These are phyloP conservation scores for Pollicipes pollicipes DNA, from an alignment of 1,140 invertebrate species.

Conservation along the genomic window DNA sequence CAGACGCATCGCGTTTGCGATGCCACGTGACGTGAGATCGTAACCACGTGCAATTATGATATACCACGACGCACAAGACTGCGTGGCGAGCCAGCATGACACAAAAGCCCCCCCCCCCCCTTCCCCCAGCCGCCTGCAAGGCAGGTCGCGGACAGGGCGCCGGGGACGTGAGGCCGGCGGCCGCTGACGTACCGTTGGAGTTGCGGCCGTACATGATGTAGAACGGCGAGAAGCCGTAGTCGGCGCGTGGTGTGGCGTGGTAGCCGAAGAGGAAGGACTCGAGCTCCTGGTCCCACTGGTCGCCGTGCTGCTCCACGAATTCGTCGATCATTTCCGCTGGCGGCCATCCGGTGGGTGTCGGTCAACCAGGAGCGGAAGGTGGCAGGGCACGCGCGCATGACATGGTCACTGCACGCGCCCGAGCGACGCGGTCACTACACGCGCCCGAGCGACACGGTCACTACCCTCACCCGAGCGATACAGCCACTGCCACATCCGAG, in stretches of 20 bases:
- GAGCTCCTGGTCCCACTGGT: conserved; percentile 21
- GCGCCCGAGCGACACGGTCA: too few relatives aligned
- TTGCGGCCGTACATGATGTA: conserved; percentile 20
- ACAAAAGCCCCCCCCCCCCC: too few relatives aligned
- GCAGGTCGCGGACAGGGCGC: too few relatives aligned
- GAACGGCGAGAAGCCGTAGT: conserved; percentile 18
- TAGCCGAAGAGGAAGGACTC: conserved; percentile 22
- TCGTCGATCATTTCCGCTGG: conserved; percentile 19
- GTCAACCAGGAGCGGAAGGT: not conserved
- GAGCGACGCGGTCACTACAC: not conserved
- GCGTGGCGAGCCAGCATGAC: too few relatives aligned
- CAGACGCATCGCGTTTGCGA: too few relatives aligned
- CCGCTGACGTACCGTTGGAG: conserved; percentile 17
- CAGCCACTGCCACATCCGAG: too few relatives aligned
- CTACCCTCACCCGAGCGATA: too few relatives aligned
- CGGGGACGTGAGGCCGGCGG: too few relatives aligned
- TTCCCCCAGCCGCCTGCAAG: too few relatives aligned
- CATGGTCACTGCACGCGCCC: not conserved
- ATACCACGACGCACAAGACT: too few relatives aligned
- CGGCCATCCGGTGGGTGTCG: conserved; percentile 3
- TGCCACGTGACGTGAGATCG: too few relatives aligned
- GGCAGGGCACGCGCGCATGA: not conserved
- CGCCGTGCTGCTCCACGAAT: conserved; percentile 16
- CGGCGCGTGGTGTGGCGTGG: conserved; percentile 9
- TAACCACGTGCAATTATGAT: too few relatives aligned